These are phyloP conservation scores for Denticeps clupeoides DNA, from an alignment of 2,797 vertebrate species.

Conservation along the genomic window DNA sequence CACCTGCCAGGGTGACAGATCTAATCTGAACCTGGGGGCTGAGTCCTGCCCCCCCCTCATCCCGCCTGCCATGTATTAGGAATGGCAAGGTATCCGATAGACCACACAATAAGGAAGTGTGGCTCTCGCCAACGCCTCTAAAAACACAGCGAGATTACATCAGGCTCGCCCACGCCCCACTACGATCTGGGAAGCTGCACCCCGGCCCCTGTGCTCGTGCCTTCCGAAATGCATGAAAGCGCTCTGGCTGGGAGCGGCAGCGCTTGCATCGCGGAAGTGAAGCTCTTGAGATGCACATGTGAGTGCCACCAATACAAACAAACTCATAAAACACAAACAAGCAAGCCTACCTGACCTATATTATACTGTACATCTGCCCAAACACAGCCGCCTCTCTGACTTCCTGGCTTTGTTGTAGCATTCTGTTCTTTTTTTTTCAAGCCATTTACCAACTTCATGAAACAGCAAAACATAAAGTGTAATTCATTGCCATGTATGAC, in stretches of 20 bases:
- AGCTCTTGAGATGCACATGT: no score
- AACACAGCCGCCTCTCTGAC: slow-evolving; percentile 30
- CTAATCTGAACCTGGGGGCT: slow-evolving; percentile 42
- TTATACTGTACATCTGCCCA: slow-evolving; percentile 38
- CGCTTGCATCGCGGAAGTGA: slow-evolving; percentile 15
- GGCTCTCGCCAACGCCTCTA: slow-evolving; percentile 7
- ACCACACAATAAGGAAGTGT: slow-evolving; percentile 26
- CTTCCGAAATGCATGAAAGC: slow-evolving; percentile 12
- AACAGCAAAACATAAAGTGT: no score
- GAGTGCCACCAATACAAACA: no score
- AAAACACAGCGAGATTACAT: slow-evolving; percentile 27
- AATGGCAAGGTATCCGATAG: slow-evolving; percentile 5
- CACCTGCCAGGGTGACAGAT: slow-evolving; percentile 37
- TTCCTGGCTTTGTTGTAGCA: slow-evolving; percentile 9
- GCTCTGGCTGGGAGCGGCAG: slow-evolving; percentile 16
- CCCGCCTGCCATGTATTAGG: slow-evolving; percentile 7
- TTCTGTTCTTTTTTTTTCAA: no score
- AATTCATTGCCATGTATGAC: no score
- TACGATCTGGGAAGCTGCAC: slow-evolving; percentile 1
- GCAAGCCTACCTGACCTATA: slow-evolving; percentile 48
- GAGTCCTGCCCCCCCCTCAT: background rate
- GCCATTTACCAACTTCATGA: no score
- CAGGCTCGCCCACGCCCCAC: slow-evolving; percentile 28
- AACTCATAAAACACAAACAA: slow-evolving; percentile 30
- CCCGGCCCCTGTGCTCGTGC: background rate